These are phyloP conservation scores for Gymnothorax javanicus DNA, from an alignment of 2,797 vertebrate species.

Conservation along the genomic window DNA sequence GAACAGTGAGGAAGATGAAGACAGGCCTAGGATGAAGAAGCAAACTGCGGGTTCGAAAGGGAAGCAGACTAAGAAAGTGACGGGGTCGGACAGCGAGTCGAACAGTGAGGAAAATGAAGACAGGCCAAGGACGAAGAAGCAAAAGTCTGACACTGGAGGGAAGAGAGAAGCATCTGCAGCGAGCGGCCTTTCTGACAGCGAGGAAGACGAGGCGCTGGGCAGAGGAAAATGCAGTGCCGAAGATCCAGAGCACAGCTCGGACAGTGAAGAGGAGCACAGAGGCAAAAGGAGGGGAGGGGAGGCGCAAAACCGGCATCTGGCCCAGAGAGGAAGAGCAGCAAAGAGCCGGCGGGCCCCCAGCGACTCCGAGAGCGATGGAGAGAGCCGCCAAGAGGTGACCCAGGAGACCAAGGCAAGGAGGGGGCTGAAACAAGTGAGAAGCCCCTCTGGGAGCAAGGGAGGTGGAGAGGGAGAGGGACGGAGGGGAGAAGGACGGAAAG, in stretches of 20 bases:
- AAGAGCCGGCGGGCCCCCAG: slow-evolving; percentile 23
- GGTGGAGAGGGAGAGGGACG: slow-evolving; percentile 12
- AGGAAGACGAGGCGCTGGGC: slow-evolving; percentile 22
- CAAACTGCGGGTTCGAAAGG: too few species aligned
- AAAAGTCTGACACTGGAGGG: background rate
- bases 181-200: slow-evolving; percentile 12
- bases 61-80: too few species aligned
- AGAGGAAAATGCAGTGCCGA: slow-evolving; percentile 20
- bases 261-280: slow-evolving; percentile 44
- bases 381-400: background rate
- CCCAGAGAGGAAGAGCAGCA: background rate
- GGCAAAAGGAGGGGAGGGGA: slow-evolving; percentile 28
- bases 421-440: background rate
- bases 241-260: slow-evolving; percentile 18
- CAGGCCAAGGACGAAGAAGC: slow-evolving; percentile 32
- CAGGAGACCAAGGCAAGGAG: background rate
- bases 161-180: background rate
- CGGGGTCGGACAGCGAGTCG: too few species aligned
- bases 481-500: background rate
- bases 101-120: background rate
- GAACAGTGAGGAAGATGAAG: background rate
- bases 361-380: slow-evolving; percentile 27
- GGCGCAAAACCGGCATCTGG: slow-evolving; percentile 30
- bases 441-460: background rate
- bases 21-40: too few species aligned